Evolutionary conservation across 2,797 vertebrate species (phyloP).

Genomic region (Leucoraja ocellata): DNA sequence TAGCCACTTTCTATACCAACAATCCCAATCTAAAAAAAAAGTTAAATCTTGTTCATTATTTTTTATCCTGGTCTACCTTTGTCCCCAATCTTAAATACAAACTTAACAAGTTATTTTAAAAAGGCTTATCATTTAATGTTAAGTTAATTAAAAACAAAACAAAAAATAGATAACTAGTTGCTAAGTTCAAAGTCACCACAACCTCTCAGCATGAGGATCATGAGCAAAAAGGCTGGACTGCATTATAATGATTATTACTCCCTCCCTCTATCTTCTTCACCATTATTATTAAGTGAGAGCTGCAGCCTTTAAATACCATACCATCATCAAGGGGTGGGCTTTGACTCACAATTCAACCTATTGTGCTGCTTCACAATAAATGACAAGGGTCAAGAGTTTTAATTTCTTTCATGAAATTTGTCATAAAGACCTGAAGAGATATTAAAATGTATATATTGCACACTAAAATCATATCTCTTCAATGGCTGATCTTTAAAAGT

Average conservation of each 20-base stretch:
- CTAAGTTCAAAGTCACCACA: not conserved
- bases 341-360: not conserved
- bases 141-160: not conserved
- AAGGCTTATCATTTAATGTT: not conserved
- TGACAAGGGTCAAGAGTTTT: not conserved
- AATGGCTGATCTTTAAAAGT: not conserved
- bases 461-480: slow-evolving; percentile 1
- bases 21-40: not conserved
- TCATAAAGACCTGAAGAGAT: not conserved
- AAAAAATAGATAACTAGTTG: not conserved
- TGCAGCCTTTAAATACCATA: slow-evolving; percentile 5
- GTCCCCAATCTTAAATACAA: not conserved
- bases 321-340: not conserved
- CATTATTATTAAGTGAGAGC: not conserved
- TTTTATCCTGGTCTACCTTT: not conserved
- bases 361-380: not conserved
- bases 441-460: not conserved
- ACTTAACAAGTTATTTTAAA: slow-evolving; percentile 6
- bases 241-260: not conserved
- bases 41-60: not conserved
- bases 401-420: not conserved
- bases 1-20: not conserved
- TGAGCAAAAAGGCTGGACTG: not conserved
- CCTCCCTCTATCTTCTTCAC: not conserved
- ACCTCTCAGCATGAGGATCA: not conserved